Conservation (phyloP, 2,888 invertebrate species). For the Neria commutata region DNA sequence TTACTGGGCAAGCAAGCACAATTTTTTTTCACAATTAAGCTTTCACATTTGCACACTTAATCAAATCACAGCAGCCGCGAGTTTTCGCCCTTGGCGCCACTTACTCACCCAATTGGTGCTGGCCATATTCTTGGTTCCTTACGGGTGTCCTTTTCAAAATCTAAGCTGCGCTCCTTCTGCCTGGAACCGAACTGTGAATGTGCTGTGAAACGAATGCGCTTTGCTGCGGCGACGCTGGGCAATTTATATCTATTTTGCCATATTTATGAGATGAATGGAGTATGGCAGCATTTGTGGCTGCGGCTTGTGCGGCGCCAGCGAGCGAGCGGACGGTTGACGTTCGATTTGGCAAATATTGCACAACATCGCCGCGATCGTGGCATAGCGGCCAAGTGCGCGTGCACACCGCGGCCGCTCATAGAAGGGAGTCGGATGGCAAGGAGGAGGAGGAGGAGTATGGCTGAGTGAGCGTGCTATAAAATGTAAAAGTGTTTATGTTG, state of each 20-base stretch:
- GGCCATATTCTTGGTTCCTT: background rate
- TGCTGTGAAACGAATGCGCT: constrained; percentile 26
- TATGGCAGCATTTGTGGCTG: background rate
- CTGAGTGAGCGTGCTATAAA: constrained; percentile 16
- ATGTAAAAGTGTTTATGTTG: constrained; percentile 12
- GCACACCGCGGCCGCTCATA: background rate
- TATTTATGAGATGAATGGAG: background rate
- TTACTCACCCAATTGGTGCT: background rate
- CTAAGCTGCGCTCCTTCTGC: background rate
- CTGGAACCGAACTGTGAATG: constrained; percentile 15
- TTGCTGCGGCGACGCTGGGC: constrained; percentile 14
- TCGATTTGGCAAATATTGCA: constrained; percentile 19
- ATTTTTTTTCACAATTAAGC: too few relatives aligned
- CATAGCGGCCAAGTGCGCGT: background rate
- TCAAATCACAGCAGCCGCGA: too few relatives aligned
- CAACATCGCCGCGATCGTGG: background rate
- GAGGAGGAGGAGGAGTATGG: constrained; percentile 9
- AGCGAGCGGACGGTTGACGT: constrained; percentile 1
- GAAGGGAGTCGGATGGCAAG: background rate
- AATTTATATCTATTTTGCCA: constrained; percentile 29
- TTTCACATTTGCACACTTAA: too few relatives aligned
- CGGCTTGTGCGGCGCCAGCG: too few relatives aligned
- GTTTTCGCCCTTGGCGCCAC: too few relatives aligned
- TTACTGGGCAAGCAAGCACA: too few relatives aligned
- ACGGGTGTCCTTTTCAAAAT: background rate